A percentile compares a stretch with the other conserved stretches of the same genome.
phyloP scores from a whole-genome alignment of 2,113 vertebrate genomes.

The Pogona vitticeps region DNA sequence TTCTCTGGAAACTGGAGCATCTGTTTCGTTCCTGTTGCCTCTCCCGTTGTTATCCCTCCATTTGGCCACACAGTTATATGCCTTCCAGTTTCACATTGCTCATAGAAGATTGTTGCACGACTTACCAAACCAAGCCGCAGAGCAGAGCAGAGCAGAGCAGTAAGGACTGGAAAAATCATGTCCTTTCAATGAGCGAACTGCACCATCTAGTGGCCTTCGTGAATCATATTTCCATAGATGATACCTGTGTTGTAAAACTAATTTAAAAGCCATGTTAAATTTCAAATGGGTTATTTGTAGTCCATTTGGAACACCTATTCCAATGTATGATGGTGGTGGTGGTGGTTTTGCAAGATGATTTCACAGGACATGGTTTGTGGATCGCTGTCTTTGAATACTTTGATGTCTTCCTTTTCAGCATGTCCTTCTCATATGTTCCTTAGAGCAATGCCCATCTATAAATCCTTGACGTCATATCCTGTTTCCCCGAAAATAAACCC shows the following conservation, averaged over 20 bases:
- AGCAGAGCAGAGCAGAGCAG: too few species aligned
- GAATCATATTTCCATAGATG: background rate
- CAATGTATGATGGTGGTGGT: background rate
- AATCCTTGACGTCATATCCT: background rate
- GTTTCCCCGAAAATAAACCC: too few species aligned
- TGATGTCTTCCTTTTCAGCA: background rate
- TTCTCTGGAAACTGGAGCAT: too few species aligned
- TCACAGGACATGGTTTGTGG: background rate
- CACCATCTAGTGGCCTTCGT: constrained; percentile 42
- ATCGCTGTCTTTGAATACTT: background rate
- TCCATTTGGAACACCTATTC: background rate
- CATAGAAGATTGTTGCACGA: background rate
- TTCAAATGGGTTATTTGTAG: background rate
- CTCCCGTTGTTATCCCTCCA: too few species aligned
- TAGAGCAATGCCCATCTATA: background rate
- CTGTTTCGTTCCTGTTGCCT: too few species aligned
- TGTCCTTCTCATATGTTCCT: background rate
- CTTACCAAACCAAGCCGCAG: background rate
- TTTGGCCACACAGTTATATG: too few species aligned
- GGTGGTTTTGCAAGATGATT: background rate
- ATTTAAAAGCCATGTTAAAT: background rate
- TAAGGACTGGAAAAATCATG: background rate
- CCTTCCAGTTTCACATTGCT: background rate
- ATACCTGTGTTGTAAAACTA: background rate
- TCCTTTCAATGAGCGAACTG: background rate